These are phyloP conservation scores for Petaurus breviceps DNA, from an alignment of 2,113 vertebrate species.

Conservation along the genomic window DNA sequence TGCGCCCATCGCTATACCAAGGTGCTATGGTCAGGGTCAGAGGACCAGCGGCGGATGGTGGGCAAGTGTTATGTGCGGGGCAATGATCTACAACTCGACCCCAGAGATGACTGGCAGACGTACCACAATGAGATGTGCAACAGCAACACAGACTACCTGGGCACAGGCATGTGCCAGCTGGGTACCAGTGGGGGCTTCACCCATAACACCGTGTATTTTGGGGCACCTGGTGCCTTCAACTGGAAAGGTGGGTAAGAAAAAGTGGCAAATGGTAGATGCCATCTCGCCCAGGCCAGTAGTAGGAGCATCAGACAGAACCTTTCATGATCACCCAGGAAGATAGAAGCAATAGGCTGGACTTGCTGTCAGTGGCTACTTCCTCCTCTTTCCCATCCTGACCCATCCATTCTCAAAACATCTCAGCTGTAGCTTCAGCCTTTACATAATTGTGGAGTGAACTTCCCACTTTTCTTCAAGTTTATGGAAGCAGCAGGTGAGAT, in stretches of 20 bases:
- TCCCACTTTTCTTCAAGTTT: not conserved
- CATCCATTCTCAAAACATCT: not conserved
- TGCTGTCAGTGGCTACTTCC: not conserved
- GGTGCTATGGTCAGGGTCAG: constrained; percentile 82
- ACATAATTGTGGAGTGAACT: not conserved
- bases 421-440: not conserved
- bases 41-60: constrained; percentile 91
- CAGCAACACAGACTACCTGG: constrained; percentile 83
- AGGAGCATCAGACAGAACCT: not conserved
- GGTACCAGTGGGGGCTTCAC: constrained; percentile 93
- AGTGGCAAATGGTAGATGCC: not conserved
- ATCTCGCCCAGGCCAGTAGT: not conserved
- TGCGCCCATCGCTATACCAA: constrained; percentile 94
- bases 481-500: not conserved
- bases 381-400: not conserved
- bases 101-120: constrained; percentile 90
- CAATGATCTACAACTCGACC: constrained; percentile 88
- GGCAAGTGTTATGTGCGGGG: constrained; percentile 93
- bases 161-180: constrained; percentile 94
- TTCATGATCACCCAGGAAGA: not conserved
- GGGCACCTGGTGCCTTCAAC: constrained; percentile 88
- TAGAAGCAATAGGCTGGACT: too few relatives aligned
- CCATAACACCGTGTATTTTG: constrained; percentile 87
- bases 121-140: constrained; percentile 92
- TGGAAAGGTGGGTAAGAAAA: constrained; percentile 90